Base-by-base conservation (phyloP, 1,140 invertebrate species). In the Oryzaephilus surinamensis region DNA sequence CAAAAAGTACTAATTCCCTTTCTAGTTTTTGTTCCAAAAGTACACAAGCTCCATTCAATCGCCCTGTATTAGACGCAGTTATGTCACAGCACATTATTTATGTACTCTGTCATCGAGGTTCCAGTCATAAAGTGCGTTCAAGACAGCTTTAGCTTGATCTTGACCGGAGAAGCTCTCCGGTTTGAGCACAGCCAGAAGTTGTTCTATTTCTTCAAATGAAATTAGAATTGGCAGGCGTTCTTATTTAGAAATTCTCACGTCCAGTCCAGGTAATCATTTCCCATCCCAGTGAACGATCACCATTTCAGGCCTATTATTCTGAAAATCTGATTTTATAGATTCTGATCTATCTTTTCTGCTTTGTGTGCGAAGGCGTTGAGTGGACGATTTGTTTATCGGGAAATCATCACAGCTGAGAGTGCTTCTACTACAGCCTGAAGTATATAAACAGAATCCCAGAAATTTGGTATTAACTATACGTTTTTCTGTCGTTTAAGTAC, bases 231-330 rank as follows among this genome's bases (percentile, higher is more conserved):
- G 48, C 30, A 53, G 30, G 20, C 41, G 32, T 43, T 45, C 50
- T 51, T 52, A 41, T 53, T 49, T 50, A 27, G 36, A 39, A 35
- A 31, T 55, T 39, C 43, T 33, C 29, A 30, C 24, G 24, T 44
- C 42, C 34, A 51, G 29, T 4, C 13, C 31, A 41, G 41, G 45
- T 46, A 51, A 46, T 29, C 50, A 26, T 46, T 46, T 52, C 27
- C 48, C 40, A 41, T 52, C 48, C 43, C 48, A 55, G 32, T 50
- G 44, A 21, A 52, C 42, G 13, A 36, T 39, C 13, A 46, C 37
- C 5, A 33, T 21, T 33, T 41, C 30, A 5, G 13, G 30, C 8
- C 32, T 10, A 19, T 32, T 16, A 32, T 39, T 39, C 4, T 39
- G 37, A 32, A 39, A 32, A 32, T 39, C 37, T 7, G 28, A 17